Conservation (phyloP, 2,888 invertebrate species). For the Drosophila pseudotalamancana region DNA sequence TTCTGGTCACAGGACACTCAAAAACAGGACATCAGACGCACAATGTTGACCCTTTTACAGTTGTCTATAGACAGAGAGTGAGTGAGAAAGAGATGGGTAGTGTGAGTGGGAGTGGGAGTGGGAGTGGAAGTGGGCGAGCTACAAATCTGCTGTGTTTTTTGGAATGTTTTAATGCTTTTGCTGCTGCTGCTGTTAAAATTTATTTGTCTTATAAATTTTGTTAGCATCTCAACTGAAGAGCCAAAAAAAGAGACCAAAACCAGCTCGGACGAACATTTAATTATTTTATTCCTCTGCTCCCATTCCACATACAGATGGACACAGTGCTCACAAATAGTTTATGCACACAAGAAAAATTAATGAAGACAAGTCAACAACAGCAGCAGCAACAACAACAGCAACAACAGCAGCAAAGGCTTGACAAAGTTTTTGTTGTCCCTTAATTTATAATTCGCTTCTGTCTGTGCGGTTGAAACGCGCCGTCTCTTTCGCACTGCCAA, state of each 20-base stretch:
- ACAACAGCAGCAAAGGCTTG: slow-evolving; percentile 24
- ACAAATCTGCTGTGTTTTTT: slow-evolving; percentile 57
- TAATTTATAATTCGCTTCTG: slow-evolving; percentile 43
- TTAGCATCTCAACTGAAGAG: slow-evolving; percentile 62
- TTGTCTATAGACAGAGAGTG: neutral
- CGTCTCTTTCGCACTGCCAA: neutral
- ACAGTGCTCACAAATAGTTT: slow-evolving; percentile 48
- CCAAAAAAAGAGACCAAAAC: slow-evolving; percentile 19
- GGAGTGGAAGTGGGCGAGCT: slow-evolving; percentile 13
- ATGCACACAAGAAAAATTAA: slow-evolving; percentile 45
- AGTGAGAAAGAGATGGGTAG: neutral
- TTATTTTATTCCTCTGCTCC: slow-evolving; percentile 46
- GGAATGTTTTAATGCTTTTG: slow-evolving; percentile 44
- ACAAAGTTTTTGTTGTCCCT: slow-evolving; percentile 37
- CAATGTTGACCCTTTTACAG: slow-evolving; percentile 43
- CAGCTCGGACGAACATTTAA: slow-evolving; percentile 44
- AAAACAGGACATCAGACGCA: slow-evolving; percentile 36
- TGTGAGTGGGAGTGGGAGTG: neutral
- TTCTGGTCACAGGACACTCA: slow-evolving; percentile 55
- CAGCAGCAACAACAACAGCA: too few species aligned
- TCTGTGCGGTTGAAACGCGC: slow-evolving; percentile 1
- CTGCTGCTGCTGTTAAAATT: slow-evolving; percentile 55
- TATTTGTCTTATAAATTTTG: slow-evolving; percentile 76
- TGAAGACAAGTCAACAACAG: slow-evolving; percentile 39
- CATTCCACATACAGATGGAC: slow-evolving; percentile 6